These are phyloP conservation scores for Phataginus tetradactyla DNA, from an alignment of 2,797 vertebrate species.

Conservation along the genomic window DNA sequence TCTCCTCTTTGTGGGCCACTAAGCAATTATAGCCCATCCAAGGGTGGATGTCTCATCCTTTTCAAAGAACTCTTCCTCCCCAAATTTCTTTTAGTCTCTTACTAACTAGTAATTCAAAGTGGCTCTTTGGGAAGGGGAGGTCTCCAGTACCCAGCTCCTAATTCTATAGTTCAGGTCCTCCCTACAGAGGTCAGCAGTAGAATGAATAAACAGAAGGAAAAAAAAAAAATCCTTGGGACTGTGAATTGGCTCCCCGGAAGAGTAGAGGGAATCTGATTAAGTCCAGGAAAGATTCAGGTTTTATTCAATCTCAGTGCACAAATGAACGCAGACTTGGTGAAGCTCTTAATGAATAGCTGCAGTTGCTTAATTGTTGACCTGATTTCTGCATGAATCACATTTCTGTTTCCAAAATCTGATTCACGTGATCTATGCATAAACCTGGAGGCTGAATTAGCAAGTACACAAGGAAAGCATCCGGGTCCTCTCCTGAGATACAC, in stretches of 20 bases:
- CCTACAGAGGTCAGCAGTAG: background rate
- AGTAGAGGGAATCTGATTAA: background rate
- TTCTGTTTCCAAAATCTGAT: conserved; percentile 58
- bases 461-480: background rate
- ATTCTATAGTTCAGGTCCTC: background rate
- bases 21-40: background rate
- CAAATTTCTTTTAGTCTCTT: background rate
- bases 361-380: conserved; percentile 39
- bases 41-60: background rate
- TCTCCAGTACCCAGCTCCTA: background rate
- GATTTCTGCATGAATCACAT: conserved; percentile 10
- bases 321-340: background rate
- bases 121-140: background rate
- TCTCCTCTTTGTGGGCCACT: background rate
- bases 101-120: background rate
- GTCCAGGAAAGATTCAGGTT: background rate
- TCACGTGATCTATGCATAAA: background rate
- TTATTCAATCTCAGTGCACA: background rate
- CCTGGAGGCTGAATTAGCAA: conserved; percentile 5
- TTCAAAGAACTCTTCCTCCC: background rate
- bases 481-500: background rate
- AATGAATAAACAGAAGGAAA: background rate
- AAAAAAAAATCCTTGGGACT: background rate
- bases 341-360: background rate
- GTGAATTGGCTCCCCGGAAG: background rate